A percentile compares a stretch with the other conserved stretches of the same genome.
phyloP scores from a whole-genome alignment of 2,797 vertebrate genomes.

The Enteromius treurensis region DNA sequence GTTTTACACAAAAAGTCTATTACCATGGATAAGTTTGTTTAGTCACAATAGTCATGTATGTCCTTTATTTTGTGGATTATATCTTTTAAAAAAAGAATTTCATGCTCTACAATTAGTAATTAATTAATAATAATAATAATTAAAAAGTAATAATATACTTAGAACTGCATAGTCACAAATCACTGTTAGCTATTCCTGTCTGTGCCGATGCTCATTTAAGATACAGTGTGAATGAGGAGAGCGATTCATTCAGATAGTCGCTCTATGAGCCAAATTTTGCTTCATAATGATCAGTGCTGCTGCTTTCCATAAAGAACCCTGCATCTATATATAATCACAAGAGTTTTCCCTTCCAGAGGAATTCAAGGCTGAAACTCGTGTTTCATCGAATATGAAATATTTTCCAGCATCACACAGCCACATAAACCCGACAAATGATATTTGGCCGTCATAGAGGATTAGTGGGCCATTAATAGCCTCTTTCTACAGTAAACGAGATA shows the following conservation, averaged over 20 bases:
- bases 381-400: constrained; percentile 22
- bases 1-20: constrained; percentile 1
- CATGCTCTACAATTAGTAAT: not conserved
- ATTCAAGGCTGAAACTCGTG: not conserved
- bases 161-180: not conserved
- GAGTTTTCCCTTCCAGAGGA: not conserved
- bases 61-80: not conserved
- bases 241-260: not conserved
- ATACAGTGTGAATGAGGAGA: not conserved
- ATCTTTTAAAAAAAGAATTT: not conserved
- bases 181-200: constrained; percentile 5
- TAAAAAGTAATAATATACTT: not conserved
- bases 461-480: constrained; percentile 36
- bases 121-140: no score
- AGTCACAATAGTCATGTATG: not conserved
- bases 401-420: constrained; percentile 24
- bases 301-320: constrained; percentile 8
- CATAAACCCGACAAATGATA: constrained; percentile 15
- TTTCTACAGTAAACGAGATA: constrained; percentile 30
- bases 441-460: constrained; percentile 19
- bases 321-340: constrained; percentile 25
- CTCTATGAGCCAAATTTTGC: not conserved
- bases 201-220: not conserved
- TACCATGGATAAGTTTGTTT: not conserved
- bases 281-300: not conserved